Evolutionary conservation across 2,797 vertebrate species (phyloP).

Genomic region (Carapus acus): DNA sequence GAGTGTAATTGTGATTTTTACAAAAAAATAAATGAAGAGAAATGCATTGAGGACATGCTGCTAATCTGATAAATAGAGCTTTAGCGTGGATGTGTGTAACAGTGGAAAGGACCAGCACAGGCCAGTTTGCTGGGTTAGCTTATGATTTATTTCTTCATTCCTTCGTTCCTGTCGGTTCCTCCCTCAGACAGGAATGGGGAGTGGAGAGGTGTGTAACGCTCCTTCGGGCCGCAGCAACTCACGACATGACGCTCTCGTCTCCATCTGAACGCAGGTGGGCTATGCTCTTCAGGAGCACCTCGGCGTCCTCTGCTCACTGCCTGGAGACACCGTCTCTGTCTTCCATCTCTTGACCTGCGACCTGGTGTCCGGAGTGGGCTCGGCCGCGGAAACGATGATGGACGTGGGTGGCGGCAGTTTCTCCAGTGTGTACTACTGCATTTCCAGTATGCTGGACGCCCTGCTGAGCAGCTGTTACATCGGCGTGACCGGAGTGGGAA

Average conservation of each 20-base stretch:
- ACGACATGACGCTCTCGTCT: neutral
- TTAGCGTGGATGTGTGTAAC: too few relatives aligned
- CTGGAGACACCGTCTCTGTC: constrained; percentile 57
- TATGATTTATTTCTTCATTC: neutral
- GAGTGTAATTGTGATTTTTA: too few relatives aligned
- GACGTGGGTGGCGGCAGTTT: constrained; percentile 40
- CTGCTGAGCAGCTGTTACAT: constrained; percentile 59
- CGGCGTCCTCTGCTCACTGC: constrained; percentile 61
- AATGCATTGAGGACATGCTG: too few relatives aligned
- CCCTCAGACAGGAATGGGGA: constrained; percentile 30
- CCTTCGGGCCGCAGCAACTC: neutral
- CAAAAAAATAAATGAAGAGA: too few relatives aligned
- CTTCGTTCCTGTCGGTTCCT: constrained; percentile 13
- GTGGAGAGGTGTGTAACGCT: constrained; percentile 5
- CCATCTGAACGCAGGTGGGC: constrained; percentile 49
- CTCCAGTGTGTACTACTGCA: constrained; percentile 51
- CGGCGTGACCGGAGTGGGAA: constrained; percentile 63
- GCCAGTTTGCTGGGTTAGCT: neutral
- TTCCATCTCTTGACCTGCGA: constrained; percentile 67
- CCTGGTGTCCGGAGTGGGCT: constrained; percentile 49
- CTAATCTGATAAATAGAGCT: too few relatives aligned
- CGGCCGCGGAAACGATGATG: constrained; percentile 47
- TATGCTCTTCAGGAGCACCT: constrained; percentile 71
- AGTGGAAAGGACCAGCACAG: too few relatives aligned
- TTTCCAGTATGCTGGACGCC: constrained; percentile 55